These are phyloP conservation scores for Drosophila subquinaria DNA, from an alignment of 2,888 invertebrate genomes.

Conservation along the genomic window DNA sequence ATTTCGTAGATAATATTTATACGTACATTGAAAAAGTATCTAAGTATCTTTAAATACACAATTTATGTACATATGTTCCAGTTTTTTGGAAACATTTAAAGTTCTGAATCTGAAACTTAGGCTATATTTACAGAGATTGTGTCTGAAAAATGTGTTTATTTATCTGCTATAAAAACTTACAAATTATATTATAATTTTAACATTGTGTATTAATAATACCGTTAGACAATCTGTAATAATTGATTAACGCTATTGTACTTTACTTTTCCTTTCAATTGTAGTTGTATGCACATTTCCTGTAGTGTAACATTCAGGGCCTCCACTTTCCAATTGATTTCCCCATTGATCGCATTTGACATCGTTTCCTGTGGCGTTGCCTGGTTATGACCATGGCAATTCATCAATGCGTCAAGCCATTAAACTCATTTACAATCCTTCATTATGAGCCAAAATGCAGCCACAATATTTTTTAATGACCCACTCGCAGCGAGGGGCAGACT, in stretches of 20 bases:
- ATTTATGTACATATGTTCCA: too few relatives aligned
- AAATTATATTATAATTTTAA: neutral
- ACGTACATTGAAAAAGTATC: too few relatives aligned
- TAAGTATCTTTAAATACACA: too few relatives aligned
- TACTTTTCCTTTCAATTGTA: neutral
- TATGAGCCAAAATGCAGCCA: slow-evolving; percentile 48
- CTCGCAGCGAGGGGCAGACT: slow-evolving; percentile 25
- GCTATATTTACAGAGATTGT: too few relatives aligned
- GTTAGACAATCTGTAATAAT: neutral
- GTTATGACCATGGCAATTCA: slow-evolving; percentile 56
- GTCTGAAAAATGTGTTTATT: too few relatives aligned
- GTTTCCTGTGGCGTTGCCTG: slow-evolving; percentile 27
- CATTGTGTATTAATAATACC: neutral
- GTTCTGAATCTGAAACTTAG: too few relatives aligned
- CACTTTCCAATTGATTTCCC: slow-evolving; percentile 8
- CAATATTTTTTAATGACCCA: slow-evolving; percentile 69
- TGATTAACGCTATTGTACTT: neutral
- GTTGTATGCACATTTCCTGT: neutral
- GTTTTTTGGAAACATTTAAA: too few relatives aligned
- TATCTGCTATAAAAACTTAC: neutral
- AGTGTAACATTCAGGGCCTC: neutral
- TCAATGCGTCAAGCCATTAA: slow-evolving; percentile 65
- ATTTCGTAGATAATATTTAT: too few relatives aligned
- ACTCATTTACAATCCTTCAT: slow-evolving; percentile 78
- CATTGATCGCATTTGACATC: slow-evolving; percentile 25